phyloP scores from a whole-genome alignment of 1,140 invertebrate species.

The Zaprionus nigranus region DNA sequence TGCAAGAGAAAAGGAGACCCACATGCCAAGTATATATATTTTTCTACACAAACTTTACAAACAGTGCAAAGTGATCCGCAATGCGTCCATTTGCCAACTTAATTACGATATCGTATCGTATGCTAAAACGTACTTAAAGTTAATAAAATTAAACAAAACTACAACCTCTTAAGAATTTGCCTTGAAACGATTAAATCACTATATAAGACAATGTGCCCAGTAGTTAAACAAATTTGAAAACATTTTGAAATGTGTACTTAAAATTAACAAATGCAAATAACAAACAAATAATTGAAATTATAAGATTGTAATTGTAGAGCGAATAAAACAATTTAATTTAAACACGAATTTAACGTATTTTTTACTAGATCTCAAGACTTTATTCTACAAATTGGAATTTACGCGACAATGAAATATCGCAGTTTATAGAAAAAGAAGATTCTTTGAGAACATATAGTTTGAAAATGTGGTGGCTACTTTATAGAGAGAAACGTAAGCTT shows the following conservation, averaged over 20 bases:
- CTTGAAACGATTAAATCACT: conserved; percentile 71
- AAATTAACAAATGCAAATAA: conserved; percentile 14
- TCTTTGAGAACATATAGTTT: too few species aligned
- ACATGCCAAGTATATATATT: conserved; percentile 45
- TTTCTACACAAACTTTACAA: conserved; percentile 54
- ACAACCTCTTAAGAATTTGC: conserved; percentile 65
- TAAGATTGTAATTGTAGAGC: conserved; percentile 34
- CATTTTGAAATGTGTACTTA: conserved; percentile 62
- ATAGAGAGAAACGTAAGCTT: too few species aligned
- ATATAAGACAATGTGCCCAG: conserved; percentile 41
- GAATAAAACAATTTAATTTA: conserved; percentile 31
- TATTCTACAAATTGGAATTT: background rate
- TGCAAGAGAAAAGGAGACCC: conserved; percentile 2
- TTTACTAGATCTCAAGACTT: too few species aligned
- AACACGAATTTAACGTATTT: background rate
- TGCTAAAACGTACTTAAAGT: conserved; percentile 59
- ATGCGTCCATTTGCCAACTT: conserved; percentile 31
- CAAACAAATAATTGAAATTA: conserved; percentile 30
- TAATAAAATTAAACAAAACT: conserved; percentile 27
- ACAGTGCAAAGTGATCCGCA: background rate
- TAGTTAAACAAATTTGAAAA: conserved; percentile 63
- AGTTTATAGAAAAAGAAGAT: fast-evolving
- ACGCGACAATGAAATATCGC: too few species aligned
- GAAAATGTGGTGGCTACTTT: too few species aligned
- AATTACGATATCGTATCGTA: conserved; percentile 30